phyloP scores from a whole-genome alignment of 2,797 vertebrate genomes.

The Masticophis lateralis region DNA sequence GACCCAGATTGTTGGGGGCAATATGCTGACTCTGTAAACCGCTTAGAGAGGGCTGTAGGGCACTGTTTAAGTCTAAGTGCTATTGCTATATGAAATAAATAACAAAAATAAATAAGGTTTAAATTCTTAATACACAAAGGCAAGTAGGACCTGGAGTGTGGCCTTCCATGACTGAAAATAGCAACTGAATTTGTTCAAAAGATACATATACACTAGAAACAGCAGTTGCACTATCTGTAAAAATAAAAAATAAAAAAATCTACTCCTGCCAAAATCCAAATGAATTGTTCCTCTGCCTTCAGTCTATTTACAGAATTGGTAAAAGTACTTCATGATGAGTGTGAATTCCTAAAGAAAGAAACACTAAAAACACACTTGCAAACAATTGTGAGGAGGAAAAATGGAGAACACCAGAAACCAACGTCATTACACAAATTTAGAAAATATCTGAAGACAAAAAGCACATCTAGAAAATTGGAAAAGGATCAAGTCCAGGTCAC shows the following conservation, averaged over 20 bases:
- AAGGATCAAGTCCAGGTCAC: neutral
- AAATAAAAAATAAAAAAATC: neutral
- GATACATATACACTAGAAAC: neutral
- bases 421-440: neutral
- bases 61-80: too few relatives aligned
- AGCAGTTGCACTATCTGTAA: neutral
- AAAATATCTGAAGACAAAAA: neutral
- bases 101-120: neutral
- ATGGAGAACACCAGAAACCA: neutral
- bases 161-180: neutral
- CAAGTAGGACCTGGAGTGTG: neutral
- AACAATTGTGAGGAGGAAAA: neutral
- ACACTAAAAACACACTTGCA: neutral
- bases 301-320: neutral
- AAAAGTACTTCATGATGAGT: neutral
- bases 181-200: neutral
- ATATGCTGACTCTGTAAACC: too few relatives aligned
- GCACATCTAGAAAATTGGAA: neutral
- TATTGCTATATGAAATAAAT: neutral
- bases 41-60: too few relatives aligned
- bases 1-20: too few relatives aligned
- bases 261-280: neutral
- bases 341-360: neutral
- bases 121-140: neutral
- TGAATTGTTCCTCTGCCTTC: neutral